Conservation (phyloP, 1,140 invertebrate species). For the Thereuonema tuberculata region DNA sequence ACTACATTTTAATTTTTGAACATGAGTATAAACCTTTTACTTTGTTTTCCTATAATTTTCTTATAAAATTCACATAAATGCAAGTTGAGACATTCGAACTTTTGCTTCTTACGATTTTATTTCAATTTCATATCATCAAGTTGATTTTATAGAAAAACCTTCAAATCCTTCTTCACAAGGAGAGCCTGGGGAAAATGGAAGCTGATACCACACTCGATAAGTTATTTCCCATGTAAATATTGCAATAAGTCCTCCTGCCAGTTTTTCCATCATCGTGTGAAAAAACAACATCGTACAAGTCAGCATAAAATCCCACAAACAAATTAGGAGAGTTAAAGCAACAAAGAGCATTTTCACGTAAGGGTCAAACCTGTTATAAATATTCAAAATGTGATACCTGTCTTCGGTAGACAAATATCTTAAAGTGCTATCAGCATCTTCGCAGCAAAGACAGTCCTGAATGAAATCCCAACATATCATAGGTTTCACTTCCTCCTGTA, state of each 20-base stretch:
- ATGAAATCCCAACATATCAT: slow-evolving; percentile 83
- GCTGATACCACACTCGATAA: slow-evolving; percentile 65
- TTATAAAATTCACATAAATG: no score
- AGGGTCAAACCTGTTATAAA: slow-evolving; percentile 60
- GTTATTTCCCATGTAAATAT: slow-evolving; percentile 82
- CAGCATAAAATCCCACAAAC: slow-evolving; percentile 90
- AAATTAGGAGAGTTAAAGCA: slow-evolving; percentile 55
- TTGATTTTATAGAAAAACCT: no score
- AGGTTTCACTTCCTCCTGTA: slow-evolving; percentile 77
- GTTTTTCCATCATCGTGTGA: slow-evolving; percentile 89
- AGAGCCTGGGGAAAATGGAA: slow-evolving; percentile 44
- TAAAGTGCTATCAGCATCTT: no score
- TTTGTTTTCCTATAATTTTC: no score
- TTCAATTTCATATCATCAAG: no score
- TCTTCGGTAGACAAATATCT: no score
- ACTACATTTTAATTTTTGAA: no score
- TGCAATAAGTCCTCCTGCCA: slow-evolving; percentile 70
- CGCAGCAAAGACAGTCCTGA: slow-evolving; percentile 60
- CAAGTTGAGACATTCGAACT: no score
- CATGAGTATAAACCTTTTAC: no score
- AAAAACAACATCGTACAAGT: slow-evolving; percentile 83
- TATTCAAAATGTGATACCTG: no score
- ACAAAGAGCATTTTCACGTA: slow-evolving; percentile 67
- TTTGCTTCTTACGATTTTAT: no score
- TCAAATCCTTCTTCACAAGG: slow-evolving; percentile 70